Percentiles rank a stretch among this genome's conserved stretches.
Conservation (phyloP, 2,888 invertebrate species). For the Sinohyriopsis cumingii region DNA sequence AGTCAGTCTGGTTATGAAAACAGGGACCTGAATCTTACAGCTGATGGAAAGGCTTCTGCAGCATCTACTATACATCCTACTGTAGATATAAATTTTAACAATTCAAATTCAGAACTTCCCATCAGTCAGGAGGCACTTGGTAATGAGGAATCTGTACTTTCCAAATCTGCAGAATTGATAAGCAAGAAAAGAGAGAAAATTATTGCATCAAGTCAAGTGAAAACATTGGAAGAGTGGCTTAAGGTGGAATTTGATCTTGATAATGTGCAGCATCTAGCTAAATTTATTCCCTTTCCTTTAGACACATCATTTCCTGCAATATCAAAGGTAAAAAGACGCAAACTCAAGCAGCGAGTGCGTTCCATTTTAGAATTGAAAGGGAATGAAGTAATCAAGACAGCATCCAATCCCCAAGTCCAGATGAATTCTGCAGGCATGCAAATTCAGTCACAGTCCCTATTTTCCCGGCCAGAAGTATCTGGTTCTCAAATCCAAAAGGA, state of each 20-base stretch:
- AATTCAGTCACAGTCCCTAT: too few species aligned
- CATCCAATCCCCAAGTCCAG: background rate
- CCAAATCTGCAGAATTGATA: conserved; percentile 30
- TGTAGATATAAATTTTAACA: too few species aligned
- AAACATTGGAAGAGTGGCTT: conserved; percentile 37
- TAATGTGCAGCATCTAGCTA: conserved; percentile 28
- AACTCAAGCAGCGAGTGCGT: conserved; percentile 31
- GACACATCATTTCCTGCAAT: conserved; percentile 28
- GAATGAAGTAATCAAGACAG: background rate
- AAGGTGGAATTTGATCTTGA: conserved; percentile 36
- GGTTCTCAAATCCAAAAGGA: conserved; percentile 24
- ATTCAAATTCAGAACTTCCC: too few species aligned
- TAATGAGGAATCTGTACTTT: conserved; percentile 10
- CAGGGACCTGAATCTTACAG: too few species aligned
- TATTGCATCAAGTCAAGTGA: conserved; percentile 22
- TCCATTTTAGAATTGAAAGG: conserved; percentile 27
- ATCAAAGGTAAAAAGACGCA: conserved; percentile 25
- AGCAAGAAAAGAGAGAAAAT: conserved; percentile 26
- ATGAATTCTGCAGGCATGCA: too few species aligned
- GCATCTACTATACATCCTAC: too few species aligned
- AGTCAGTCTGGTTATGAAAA: too few species aligned
- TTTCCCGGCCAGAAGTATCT: conserved; percentile 25
- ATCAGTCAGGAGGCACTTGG: too few species aligned
- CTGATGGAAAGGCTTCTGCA: too few species aligned
- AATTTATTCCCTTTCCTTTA: conserved; percentile 27